Conservation (phyloP, 2,113 vertebrate genomes). For the Lampris incognitus region DNA sequence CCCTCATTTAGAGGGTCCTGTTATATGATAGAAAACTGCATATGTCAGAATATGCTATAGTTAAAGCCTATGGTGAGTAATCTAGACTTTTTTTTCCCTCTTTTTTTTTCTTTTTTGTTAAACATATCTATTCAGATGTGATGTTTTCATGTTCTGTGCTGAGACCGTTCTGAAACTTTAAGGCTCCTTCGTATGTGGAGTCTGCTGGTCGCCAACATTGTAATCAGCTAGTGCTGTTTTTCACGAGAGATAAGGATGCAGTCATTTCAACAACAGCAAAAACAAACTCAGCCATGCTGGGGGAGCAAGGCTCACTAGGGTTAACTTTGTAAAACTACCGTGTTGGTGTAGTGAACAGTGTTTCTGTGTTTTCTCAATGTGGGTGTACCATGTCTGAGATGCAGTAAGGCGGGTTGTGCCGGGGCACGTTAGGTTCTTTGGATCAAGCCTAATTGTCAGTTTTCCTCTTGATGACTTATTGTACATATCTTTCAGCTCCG, state of each 20-base stretch:
- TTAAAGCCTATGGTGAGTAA: not conserved
- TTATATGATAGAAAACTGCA: not conserved
- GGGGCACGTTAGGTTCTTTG: not conserved
- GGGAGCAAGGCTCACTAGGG: slow-evolving; percentile 7
- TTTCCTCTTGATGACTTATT: slow-evolving; percentile 1
- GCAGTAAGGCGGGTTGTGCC: slow-evolving; percentile 7
- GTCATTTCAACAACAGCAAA: not conserved
- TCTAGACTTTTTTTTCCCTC: not conserved
- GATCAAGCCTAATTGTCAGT: not conserved
- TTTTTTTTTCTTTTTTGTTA: not conserved
- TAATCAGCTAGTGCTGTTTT: not conserved
- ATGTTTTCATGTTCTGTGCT: slow-evolving; percentile 7
- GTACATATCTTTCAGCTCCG: slow-evolving; percentile 13
- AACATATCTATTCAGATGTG: not conserved
- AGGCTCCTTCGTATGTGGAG: slow-evolving; percentile 20
- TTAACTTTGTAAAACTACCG: slow-evolving; percentile 10
- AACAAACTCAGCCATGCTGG: not conserved
- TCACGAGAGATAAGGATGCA: not conserved
- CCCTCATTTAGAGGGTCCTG: not conserved
- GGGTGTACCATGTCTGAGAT: not conserved
- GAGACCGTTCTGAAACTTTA: slow-evolving; percentile 7
- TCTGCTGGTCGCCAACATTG: slow-evolving; percentile 54
- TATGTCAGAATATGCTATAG: slow-evolving; percentile 2
- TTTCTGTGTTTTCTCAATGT: slow-evolving; percentile 28
- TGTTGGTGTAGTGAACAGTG: slow-evolving; percentile 12